Evolutionary conservation across 2,113 vertebrate genomes (phyloP), one percentile per base, ranked within the genome.

Genomic region (Microcebus ravelobensis): DNA sequence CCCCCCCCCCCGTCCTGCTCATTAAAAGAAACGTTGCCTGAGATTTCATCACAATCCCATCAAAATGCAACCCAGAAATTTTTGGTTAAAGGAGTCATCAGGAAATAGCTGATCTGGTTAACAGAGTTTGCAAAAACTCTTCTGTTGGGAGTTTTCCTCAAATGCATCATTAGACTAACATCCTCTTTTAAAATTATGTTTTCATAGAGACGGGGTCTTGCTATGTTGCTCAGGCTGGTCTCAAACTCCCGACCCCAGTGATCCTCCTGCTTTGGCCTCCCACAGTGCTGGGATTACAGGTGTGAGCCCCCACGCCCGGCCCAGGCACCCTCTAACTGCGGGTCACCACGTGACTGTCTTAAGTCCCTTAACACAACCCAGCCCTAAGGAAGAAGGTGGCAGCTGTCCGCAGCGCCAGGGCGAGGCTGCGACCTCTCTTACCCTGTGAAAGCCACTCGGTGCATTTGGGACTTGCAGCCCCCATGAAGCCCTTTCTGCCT

Each of bases 341-440:
- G 18, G 57, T 45, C 12, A 23, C 29, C 45, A 1, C 0, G 1
- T 20, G 21, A 9, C 7, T 14, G 3, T 45, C 52, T 87, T 36
- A 11, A 9, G 1, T 8, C 61, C 27, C 36, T 4, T 3, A 50
- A 39, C 23, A 29, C 31, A 0, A 6, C 18, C 42, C 15, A 45
- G 11, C 31, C 21, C 4, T 21, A 5, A 27, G 39, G 67, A 89
- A 8, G 29, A 89, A 11, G 29, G 27, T 39, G 82, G 50, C 8
- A 18, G 67, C n/a, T 23, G 45, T 21, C 6, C 42, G 14, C 21
- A 15, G 65, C 25, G 34, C 15, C 2, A n/a, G 31, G 55, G n/a
- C 3, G 25, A 18, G 36, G 34, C 39, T 8, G 1, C 3, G 3
- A 45, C 61, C 85, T 12, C 68, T 70, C 74, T 27, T 6, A 65